Evolutionary conservation across 2,888 invertebrate species (phyloP).

Genomic region (Drosophila ustulata): DNA sequence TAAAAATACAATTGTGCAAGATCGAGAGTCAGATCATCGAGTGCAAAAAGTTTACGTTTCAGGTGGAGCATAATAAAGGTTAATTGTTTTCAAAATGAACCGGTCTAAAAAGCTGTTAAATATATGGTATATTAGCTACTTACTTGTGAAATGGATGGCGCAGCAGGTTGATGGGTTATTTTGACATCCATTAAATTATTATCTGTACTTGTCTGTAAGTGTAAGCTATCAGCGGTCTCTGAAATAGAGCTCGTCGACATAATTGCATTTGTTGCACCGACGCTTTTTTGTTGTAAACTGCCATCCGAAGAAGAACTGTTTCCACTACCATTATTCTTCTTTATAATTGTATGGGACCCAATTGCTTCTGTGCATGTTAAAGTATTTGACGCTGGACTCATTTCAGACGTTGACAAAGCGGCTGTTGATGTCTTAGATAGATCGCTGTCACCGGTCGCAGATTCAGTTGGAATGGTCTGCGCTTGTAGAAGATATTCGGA

Average conservation of each 20-base stretch:
- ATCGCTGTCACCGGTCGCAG: constrained; percentile 46
- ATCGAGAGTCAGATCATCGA: too few relatives aligned
- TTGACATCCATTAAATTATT: constrained; percentile 40
- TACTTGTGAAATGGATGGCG: constrained; percentile 43
- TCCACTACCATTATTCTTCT: constrained; percentile 20
- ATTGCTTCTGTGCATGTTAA: constrained; percentile 34
- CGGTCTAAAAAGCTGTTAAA: too few relatives aligned
- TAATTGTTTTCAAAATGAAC: too few relatives aligned
- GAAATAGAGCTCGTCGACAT: constrained; percentile 13
- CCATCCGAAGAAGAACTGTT: constrained; percentile 2
- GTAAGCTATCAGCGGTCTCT: constrained; percentile 22
- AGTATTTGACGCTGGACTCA: constrained; percentile 31
- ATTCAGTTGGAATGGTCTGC: constrained; percentile 83
- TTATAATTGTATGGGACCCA: constrained; percentile 25
- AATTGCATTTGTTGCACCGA: constrained; percentile 14
- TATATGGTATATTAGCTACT: constrained; percentile 12
- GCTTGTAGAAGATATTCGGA: constrained; percentile 87
- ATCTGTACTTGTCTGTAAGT: constrained; percentile 32
- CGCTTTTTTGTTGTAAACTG: constrained; percentile 25
- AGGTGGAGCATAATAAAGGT: too few relatives aligned
- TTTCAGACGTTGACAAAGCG: constrained; percentile 39
- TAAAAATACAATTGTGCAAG: too few relatives aligned
- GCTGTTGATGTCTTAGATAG: constrained; percentile 26
- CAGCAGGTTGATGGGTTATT: constrained; percentile 16
- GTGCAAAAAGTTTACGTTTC: too few relatives aligned